phyloP scores from a whole-genome alignment of 2,888 invertebrate genomes.

The Sarcophaga subvicina region DNA sequence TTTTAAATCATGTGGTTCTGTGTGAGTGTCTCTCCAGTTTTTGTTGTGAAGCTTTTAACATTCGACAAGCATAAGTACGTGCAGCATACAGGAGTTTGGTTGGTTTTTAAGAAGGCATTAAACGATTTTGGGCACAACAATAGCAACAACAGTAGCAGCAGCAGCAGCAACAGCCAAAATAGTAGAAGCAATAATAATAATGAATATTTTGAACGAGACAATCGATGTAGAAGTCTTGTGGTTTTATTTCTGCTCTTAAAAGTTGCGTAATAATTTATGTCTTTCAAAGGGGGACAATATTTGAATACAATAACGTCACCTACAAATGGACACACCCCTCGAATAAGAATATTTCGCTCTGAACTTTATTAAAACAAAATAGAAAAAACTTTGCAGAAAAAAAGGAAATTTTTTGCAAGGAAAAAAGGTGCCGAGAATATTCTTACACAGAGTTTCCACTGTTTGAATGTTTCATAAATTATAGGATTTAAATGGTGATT shows the following conservation, averaged over 20 bases:
- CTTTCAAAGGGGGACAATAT: conserved; percentile 24
- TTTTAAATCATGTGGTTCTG: conserved; percentile 18
- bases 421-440: too few relatives aligned
- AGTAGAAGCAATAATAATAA: background rate
- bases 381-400: background rate
- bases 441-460: background rate
- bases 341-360: background rate
- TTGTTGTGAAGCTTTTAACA: conserved; percentile 41
- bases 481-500: background rate
- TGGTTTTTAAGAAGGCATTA: conserved; percentile 19
- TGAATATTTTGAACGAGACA: conserved; percentile 4
- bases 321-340: conserved; percentile 39
- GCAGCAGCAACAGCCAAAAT: background rate
- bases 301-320: conserved; percentile 53
- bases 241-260: conserved; percentile 45
- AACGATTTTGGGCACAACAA: conserved; percentile 17
- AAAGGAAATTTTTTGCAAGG: background rate
- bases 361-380: background rate
- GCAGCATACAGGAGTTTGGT: conserved; percentile 14
- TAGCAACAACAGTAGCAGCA: background rate
- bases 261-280: conserved; percentile 57
- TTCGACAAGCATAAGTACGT: background rate
- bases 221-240: conserved; percentile 12
- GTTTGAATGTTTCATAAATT: background rate
- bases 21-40: background rate